Percentiles rank a stretch among this genome's conserved stretches.
Conservation (phyloP, 2,888 invertebrate species). For the Acleris cristana region DNA sequence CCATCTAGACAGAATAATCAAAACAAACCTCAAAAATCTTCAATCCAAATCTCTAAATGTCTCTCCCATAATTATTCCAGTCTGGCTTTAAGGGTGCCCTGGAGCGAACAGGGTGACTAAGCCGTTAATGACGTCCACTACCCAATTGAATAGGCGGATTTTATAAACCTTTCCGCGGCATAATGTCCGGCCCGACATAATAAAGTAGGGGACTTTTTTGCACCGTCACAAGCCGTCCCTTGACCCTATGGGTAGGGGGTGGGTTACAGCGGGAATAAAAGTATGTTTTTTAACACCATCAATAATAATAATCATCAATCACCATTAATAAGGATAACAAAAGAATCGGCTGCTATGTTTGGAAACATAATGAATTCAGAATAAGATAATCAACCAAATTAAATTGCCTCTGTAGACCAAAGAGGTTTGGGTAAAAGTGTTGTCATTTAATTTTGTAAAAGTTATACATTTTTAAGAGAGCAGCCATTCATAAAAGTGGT, state of each 20-base stretch:
- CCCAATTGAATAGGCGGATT: slow-evolving; percentile 31
- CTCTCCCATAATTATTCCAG: slow-evolving; percentile 10
- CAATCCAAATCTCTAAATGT: slow-evolving; percentile 11
- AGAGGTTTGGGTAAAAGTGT: too few species aligned
- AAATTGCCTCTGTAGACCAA: too few species aligned
- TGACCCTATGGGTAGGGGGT: slow-evolving; percentile 23
- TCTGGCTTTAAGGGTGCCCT: slow-evolving; percentile 1
- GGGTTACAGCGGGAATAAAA: background rate
- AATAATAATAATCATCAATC: too few species aligned
- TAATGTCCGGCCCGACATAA: slow-evolving; percentile 31
- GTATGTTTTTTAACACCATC: background rate
- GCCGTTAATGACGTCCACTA: slow-evolving; percentile 33
- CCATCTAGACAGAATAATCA: too few species aligned
- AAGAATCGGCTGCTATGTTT: too few species aligned
- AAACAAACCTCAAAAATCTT: background rate
- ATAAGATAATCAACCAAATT: too few species aligned
- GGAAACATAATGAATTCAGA: too few species aligned
- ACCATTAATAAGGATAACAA: too few species aligned
- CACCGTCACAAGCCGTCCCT: slow-evolving; percentile 29
- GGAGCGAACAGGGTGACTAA: slow-evolving; percentile 13
- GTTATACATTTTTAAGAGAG: too few species aligned
- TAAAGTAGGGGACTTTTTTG: slow-evolving; percentile 34
- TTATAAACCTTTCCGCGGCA: slow-evolving; percentile 32
- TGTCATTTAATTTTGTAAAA: too few species aligned
- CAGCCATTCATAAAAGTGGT: too few species aligned